phyloP scores from a whole-genome alignment of 2,888 invertebrate genomes.

The Melanotus villosus region DNA sequence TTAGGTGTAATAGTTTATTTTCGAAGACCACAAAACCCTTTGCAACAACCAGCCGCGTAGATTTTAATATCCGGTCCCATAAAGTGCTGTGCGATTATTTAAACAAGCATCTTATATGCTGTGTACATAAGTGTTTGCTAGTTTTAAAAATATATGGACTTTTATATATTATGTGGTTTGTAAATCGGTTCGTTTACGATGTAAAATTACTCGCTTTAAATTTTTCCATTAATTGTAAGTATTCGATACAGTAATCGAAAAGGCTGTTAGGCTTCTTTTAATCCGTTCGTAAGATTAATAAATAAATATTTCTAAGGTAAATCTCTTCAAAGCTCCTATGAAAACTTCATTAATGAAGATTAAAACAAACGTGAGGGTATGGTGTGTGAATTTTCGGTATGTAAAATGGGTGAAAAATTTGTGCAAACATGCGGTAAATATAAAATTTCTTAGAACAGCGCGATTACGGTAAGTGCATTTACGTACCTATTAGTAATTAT shows the following conservation, averaged over 20 bases:
- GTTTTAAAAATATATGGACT: slow-evolving; percentile 29
- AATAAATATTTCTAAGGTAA: too few species aligned
- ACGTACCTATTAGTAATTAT: too few species aligned
- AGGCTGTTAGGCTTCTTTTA: neutral
- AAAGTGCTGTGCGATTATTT: slow-evolving; percentile 20
- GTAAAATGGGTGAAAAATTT: too few species aligned
- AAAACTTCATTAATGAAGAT: too few species aligned
- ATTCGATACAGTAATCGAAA: neutral
- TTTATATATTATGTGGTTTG: slow-evolving; percentile 16
- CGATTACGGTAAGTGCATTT: too few species aligned
- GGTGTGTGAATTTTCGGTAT: too few species aligned
- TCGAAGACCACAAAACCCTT: slow-evolving; percentile 72
- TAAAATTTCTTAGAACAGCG: too few species aligned
- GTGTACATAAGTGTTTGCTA: slow-evolving; percentile 39
- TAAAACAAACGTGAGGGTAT: too few species aligned
- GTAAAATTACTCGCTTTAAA: too few species aligned
- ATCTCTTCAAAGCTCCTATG: too few species aligned
- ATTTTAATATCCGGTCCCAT: neutral
- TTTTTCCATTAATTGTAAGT: neutral
- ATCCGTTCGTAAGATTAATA: neutral
- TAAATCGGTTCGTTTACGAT: neutral
- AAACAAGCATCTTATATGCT: slow-evolving; percentile 1
- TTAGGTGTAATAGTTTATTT: slow-evolving; percentile 87
- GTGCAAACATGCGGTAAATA: too few species aligned
- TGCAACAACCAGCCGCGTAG: slow-evolving; percentile 31